Evolutionary conservation across 2,113 vertebrate genomes (phyloP).

Genomic region (Fukomys damarensis): DNA sequence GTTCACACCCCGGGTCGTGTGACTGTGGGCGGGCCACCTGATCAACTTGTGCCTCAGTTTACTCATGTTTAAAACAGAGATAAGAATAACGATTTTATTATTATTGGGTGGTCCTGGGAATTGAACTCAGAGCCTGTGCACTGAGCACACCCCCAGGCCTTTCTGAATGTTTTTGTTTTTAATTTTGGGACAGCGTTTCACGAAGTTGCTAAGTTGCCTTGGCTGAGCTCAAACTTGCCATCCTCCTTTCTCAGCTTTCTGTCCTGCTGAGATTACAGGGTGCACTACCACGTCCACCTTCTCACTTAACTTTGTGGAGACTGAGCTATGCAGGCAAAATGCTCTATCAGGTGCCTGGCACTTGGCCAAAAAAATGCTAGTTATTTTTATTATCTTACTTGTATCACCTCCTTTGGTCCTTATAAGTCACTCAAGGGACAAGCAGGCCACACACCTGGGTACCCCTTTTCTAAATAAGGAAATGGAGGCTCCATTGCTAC

Average conservation of each 20-base stretch:
- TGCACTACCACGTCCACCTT: neutral
- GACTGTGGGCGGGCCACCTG: neutral
- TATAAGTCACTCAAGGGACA: neutral
- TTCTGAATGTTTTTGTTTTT: neutral
- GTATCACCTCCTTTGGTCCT: neutral
- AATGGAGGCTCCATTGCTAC: neutral
- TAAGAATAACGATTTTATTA: neutral
- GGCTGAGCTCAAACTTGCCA: neutral
- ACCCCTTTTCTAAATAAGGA: neutral
- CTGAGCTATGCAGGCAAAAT: neutral
- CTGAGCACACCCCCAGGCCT: neutral
- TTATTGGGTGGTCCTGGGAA: neutral
- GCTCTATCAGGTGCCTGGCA: neutral
- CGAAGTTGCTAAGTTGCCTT: neutral
- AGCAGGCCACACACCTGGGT: neutral
- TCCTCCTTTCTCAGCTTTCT: neutral
- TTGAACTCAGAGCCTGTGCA: neutral
- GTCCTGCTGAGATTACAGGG: neutral
- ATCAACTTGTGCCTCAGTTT: neutral
- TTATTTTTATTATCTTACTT: neutral
- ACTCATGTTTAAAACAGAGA: constrained; percentile 19
- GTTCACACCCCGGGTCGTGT: neutral
- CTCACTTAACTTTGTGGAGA: neutral
- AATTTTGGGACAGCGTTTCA: neutral
- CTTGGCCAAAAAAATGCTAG: neutral